phyloP scores from a whole-genome alignment of 2,797 vertebrate species.

The Chaetophractus vellerosus region DNA sequence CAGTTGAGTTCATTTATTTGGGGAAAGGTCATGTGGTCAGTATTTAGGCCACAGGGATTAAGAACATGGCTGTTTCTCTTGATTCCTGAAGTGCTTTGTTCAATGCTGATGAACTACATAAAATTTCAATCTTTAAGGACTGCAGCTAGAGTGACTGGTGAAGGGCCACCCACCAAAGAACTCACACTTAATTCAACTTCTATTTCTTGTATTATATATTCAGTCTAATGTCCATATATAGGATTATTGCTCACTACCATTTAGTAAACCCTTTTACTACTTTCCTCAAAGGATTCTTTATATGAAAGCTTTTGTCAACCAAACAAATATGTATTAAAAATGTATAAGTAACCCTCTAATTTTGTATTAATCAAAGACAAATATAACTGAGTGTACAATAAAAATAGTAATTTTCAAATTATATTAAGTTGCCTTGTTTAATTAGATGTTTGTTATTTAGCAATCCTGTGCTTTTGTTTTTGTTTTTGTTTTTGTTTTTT shows the following conservation, averaged over 20 bases:
- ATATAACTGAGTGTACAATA: neutral
- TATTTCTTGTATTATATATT: neutral
- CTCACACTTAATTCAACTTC: slow-evolving; percentile 1
- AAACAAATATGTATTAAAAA: neutral
- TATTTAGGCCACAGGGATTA: neutral
- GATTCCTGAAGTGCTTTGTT: neutral
- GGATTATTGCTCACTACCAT: neutral
- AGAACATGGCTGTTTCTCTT: neutral
- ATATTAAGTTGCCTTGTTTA: slow-evolving; percentile 26
- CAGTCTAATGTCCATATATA: neutral
- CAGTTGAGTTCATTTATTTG: neutral
- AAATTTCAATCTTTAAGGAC: neutral
- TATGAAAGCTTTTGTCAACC: neutral
- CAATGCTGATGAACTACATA: neutral
- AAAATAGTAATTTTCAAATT: slow-evolving; percentile 45
- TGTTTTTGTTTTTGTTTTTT: slow-evolving; percentile 36
- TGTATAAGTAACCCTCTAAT: neutral
- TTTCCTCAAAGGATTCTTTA: neutral
- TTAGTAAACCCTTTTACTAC: neutral
- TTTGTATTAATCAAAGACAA: slow-evolving; percentile 49
- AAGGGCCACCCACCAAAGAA: neutral
- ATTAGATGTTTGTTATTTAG: slow-evolving; percentile 64
- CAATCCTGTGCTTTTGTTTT: neutral
- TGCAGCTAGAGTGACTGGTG: neutral
- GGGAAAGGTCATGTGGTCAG: neutral